Evolutionary conservation across 1,140 invertebrate genomes (phyloP).

Genomic region (Anadara kagoshimensis): DNA sequence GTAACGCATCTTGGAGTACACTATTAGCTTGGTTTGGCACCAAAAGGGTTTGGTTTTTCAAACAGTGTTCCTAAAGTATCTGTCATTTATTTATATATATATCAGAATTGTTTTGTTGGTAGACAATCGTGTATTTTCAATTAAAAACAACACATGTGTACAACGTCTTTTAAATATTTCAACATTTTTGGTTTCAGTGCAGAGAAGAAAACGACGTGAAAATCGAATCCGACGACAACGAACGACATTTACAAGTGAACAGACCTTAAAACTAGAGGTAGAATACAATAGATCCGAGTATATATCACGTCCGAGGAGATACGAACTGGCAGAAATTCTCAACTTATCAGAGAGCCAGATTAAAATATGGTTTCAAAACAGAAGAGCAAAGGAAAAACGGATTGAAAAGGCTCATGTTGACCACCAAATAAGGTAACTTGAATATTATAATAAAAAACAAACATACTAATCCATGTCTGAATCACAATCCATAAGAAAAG

Average conservation of each 20-base stretch:
- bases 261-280: constrained; percentile 91
- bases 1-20: too few species aligned
- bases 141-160: too few species aligned
- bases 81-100: too few species aligned
- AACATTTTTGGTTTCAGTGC: constrained; percentile 78
- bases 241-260: constrained; percentile 95
- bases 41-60: too few species aligned
- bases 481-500: too few species aligned
- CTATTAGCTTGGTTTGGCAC: too few species aligned
- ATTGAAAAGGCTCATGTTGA: constrained; percentile 96
- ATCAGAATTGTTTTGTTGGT: too few species aligned
- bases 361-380: constrained; percentile 90
- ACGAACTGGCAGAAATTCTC: constrained; percentile 89
- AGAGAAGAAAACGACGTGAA: constrained; percentile 88
- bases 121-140: too few species aligned
- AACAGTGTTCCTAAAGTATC: too few species aligned
- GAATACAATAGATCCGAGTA: constrained; percentile 94
- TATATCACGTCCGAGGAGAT: constrained; percentile 86
- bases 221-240: constrained; percentile 89
- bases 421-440: constrained; percentile 89
- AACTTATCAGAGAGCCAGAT: constrained; percentile 86
- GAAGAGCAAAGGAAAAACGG: constrained; percentile 94
- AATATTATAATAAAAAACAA: not conserved
- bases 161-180: not conserved
- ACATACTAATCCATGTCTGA: too few species aligned